Conservation (phyloP, 2,113 vertebrate genomes). For the Callionymus lyra region DNA sequence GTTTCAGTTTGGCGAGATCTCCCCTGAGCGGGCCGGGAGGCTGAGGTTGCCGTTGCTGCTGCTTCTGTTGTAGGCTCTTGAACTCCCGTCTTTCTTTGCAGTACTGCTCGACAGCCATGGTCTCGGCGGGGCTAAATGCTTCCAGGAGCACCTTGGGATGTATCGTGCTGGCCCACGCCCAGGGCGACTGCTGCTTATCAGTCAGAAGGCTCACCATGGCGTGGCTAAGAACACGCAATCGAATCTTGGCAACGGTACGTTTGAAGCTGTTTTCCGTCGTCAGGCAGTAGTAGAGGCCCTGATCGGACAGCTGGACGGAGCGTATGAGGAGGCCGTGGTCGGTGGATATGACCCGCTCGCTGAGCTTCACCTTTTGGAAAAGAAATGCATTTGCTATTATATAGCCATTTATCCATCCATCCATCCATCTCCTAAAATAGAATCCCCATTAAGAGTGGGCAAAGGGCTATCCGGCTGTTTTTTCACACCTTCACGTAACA, state of each 20-base stretch:
- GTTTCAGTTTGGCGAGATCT: constrained; percentile 89
- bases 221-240: constrained; percentile 80
- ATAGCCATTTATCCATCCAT: no score
- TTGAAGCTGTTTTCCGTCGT: constrained; percentile 91
- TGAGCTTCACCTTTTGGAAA: constrained; percentile 78
- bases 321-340: constrained; percentile 88
- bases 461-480: no score
- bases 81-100: constrained; percentile 88
- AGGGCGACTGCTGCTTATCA: constrained; percentile 79
- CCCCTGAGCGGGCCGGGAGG: constrained; percentile 65
- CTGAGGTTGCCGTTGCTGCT: constrained; percentile 19
- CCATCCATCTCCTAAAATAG: no score
- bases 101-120: constrained; percentile 85
- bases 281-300: constrained; percentile 91
- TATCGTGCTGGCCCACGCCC: constrained; percentile 77
- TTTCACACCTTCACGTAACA: no score
- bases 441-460: no score
- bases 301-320: constrained; percentile 77
- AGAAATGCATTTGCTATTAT: no score
- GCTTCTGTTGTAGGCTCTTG: constrained; percentile 53
- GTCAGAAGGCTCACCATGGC: constrained; percentile 75
- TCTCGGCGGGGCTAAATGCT: constrained; percentile 81
- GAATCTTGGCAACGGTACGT: constrained; percentile 90
- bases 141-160: constrained; percentile 81
- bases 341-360: constrained; percentile 82